Base-by-base conservation (phyloP, 2,113 vertebrate genomes). In the Macroglossus sobrinus region DNA sequence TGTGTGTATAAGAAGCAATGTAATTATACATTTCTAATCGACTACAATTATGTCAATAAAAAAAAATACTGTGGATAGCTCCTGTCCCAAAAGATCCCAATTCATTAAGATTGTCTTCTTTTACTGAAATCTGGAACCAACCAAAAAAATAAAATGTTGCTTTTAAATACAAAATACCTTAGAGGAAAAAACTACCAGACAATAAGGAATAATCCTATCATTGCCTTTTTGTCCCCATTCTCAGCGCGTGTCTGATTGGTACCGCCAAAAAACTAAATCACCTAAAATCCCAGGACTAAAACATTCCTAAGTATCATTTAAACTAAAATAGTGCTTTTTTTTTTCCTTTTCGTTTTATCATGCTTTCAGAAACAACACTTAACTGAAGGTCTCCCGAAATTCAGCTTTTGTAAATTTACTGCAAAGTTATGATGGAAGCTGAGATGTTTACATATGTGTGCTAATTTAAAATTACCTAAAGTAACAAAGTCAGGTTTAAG, bases 21-120 rank as follows among this genome's bases (percentile, higher is more conserved):
- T 35, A 96, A 96, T 93, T 84, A 92, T 11, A 40, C 35, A 85
- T 57, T 94, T 91, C 63, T 68, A 95, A 72, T 55, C 91, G 75
- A 30, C 40, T 75, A 4, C 40, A 94, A 95, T 92, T 84, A 92
- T 11, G 12, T 90, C 30, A 82, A 80, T 94, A 64, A 64, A 86
- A 94, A 76, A 87, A 33, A 81, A 82, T 63, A 43, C 55, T 45
- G 18, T 5, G 50, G 28, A 68, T 24, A 80, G 64, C 4, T 64
- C 47, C 40, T 92, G 30, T 53, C 45, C 47, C 76, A 86, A 13
- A 80, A 90, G 59, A 93, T 74, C 14, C 28, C 35, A 89, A 84
- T 38, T 95, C 68, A 75, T 59, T 71, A 95, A 30, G 12, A 74
- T 15, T 50, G 0, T 76, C 89, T 89, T 72, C 47, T 89, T 82